phyloP scores from a whole-genome alignment of 2,888 invertebrate species.

The Lymantria dispar region DNA sequence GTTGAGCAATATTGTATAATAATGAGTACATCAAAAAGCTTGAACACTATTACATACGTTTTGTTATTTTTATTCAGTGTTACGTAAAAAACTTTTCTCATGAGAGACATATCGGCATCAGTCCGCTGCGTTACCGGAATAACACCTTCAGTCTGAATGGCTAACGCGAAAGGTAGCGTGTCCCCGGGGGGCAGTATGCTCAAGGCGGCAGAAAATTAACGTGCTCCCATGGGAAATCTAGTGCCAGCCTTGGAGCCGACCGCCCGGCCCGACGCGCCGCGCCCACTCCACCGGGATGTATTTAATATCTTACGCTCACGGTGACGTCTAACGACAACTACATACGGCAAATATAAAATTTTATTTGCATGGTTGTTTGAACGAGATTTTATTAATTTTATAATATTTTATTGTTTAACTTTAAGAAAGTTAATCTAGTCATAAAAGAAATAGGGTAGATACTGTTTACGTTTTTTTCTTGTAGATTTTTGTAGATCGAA shows the following conservation, averaged over 20 bases:
- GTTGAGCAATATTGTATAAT: too few relatives aligned
- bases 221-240: conserved; percentile 86
- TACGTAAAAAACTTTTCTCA: conserved; percentile 64
- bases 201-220: conserved; percentile 91
- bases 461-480: too few relatives aligned
- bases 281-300: conserved; percentile 70
- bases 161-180: conserved; percentile 78
- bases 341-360: not conserved
- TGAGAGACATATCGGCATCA: conserved; percentile 71
- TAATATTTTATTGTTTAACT: too few relatives aligned
- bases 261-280: conserved; percentile 47
- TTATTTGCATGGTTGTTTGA: conserved; percentile 1
- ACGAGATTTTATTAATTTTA: too few relatives aligned
- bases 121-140: conserved; percentile 73
- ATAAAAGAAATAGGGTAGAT: too few relatives aligned
- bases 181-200: conserved; percentile 86
- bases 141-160: conserved; percentile 81
- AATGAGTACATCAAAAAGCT: conserved; percentile 19
- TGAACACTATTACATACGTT: conserved; percentile 31
- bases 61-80: conserved; percentile 58
- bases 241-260: conserved; percentile 79
- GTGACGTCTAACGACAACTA: conserved; percentile 31
- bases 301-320: conserved; percentile 67
- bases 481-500: too few relatives aligned
- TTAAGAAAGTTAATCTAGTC: too few relatives aligned